phyloP scores from a whole-genome alignment of 2,888 invertebrate species.

The Agapostemon virescens region DNA sequence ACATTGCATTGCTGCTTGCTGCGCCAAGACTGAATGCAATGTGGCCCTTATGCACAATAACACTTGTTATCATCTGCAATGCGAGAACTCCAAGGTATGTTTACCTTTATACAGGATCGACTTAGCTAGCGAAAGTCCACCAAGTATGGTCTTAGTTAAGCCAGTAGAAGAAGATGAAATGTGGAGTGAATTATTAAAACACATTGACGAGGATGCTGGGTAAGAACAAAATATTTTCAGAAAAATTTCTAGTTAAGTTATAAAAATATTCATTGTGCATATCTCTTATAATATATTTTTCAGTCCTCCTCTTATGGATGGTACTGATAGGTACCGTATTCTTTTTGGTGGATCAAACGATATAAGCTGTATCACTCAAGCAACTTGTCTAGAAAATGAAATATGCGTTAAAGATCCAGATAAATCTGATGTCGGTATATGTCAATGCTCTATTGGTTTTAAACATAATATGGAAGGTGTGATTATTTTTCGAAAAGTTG shows the following conservation, averaged over 20 bases:
- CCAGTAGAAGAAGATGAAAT: constrained; percentile 84
- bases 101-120: constrained; percentile 85
- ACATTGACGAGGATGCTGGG: constrained; percentile 67
- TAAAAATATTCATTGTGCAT: not conserved
- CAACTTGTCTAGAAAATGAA: constrained; percentile 86
- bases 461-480: constrained; percentile 81
- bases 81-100: constrained; percentile 87
- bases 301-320: constrained; percentile 72
- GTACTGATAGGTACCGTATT: constrained; percentile 69
- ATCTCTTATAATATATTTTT: constrained; percentile 30
- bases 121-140: constrained; percentile 82
- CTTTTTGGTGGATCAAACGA: constrained; percentile 80
- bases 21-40: constrained; percentile 86
- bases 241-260: not conserved
- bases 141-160: constrained; percentile 89
- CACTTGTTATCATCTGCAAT: constrained; percentile 89
- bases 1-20: constrained; percentile 86
- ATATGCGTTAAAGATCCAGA: constrained; percentile 84
- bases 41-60: constrained; percentile 89
- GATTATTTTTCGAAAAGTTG: not conserved
- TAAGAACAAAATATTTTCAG: constrained; percentile 44
- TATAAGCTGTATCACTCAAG: constrained; percentile 76
- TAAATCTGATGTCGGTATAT: constrained; percentile 86
- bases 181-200: constrained; percentile 80
- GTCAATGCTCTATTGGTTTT: constrained; percentile 87